These are phyloP conservation scores for Coelinius sp. DNA, from an alignment of 2,888 invertebrate species.

Conservation along the genomic window DNA sequence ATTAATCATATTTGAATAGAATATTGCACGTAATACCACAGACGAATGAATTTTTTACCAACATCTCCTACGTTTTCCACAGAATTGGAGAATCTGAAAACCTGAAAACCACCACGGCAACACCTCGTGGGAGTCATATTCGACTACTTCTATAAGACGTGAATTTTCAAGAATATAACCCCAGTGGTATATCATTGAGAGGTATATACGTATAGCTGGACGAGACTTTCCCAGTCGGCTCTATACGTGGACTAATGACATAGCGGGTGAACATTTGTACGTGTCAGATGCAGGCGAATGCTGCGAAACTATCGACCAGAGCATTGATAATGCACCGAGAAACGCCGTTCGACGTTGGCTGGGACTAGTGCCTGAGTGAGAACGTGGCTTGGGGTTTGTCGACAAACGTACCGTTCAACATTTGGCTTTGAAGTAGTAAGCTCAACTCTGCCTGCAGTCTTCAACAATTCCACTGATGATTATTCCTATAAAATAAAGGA, in stretches of 20 bases:
- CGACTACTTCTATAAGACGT: constrained; percentile 29
- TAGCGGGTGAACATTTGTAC: constrained; percentile 65
- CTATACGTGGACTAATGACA: constrained; percentile 63
- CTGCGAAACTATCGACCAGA: constrained; percentile 63
- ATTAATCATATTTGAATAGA: constrained; percentile 17
- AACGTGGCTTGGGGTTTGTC: constrained; percentile 22
- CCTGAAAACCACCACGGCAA: not conserved
- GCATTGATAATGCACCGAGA: constrained; percentile 66
- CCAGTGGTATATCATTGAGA: constrained; percentile 4
- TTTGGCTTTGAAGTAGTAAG: constrained; percentile 1
- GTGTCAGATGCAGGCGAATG: constrained; percentile 64
- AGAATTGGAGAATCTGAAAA: not conserved
- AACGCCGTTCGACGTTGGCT: constrained; percentile 56
- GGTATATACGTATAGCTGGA: constrained; percentile 30
- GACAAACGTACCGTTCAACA: constrained; percentile 48
- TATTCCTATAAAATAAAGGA: not conserved
- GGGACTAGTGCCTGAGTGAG: constrained; percentile 29
- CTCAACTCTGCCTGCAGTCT: too few relatives aligned
- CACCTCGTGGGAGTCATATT: constrained; percentile 27
- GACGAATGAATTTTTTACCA: constrained; percentile 35
- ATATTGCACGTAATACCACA: constrained; percentile 25
- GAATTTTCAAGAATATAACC: constrained; percentile 30
- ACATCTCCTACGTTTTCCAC: not conserved
- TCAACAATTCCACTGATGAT: not conserved
- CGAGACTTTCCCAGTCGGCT: constrained; percentile 47